Conservation (phyloP, 2,888 invertebrate genomes). For the Julus scandinavius region DNA sequence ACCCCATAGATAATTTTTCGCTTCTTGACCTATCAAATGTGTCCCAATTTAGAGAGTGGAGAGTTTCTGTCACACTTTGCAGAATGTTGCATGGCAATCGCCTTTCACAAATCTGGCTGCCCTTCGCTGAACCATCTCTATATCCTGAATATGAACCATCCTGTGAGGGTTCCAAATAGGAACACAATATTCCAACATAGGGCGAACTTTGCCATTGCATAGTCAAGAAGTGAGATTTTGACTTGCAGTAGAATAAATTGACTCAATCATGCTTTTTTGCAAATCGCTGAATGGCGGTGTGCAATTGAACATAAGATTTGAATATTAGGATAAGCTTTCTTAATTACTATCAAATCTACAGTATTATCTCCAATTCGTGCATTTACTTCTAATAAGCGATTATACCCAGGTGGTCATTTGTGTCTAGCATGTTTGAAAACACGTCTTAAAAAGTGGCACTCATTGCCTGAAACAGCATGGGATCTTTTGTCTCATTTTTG, state of each 20-base stretch:
- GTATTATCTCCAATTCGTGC: not conserved
- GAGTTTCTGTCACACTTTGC: too few relatives aligned
- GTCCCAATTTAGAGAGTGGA: too few relatives aligned
- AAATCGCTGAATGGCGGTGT: not conserved
- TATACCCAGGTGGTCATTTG: not conserved
- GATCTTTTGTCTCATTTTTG: constrained; percentile 31
- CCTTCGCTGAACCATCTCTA: too few relatives aligned
- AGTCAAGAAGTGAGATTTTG: not conserved
- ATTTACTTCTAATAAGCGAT: not conserved
- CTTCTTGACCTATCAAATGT: too few relatives aligned
- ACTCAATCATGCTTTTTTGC: not conserved
- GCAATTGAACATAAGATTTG: not conserved
- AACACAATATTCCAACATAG: too few relatives aligned
- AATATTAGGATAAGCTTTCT: not conserved
- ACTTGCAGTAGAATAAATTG: not conserved
- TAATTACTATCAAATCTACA: not conserved
- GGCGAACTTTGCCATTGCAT: not conserved
- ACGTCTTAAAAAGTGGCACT: not conserved
- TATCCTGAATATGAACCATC: too few relatives aligned
- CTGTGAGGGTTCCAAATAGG: too few relatives aligned
- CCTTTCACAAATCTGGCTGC: too few relatives aligned
- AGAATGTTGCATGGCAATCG: too few relatives aligned
- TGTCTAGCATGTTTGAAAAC: not conserved
- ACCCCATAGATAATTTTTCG: too few relatives aligned
- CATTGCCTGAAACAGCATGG: not conserved